Evolutionary conservation across 2,113 vertebrate species (phyloP).

Genomic region (Pogona vitticeps): DNA sequence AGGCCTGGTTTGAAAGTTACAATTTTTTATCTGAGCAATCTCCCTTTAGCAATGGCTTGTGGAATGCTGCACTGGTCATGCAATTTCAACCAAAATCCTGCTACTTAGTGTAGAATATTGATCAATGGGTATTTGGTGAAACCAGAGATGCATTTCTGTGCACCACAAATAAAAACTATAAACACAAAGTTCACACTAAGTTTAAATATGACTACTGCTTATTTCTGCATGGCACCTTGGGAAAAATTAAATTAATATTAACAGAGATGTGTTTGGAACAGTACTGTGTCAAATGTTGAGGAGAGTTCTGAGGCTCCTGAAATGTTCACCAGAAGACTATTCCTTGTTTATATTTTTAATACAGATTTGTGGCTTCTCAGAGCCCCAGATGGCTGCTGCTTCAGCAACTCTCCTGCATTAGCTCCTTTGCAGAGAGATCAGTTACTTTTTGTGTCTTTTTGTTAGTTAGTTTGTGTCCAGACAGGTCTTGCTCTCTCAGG

Average conservation of each 20-base stretch:
- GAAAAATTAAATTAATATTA: neutral
- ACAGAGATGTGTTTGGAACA: neutral
- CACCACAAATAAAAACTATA: too few relatives aligned
- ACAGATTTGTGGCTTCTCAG: neutral
- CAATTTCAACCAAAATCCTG: too few relatives aligned
- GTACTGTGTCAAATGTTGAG: neutral
- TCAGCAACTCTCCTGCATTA: neutral
- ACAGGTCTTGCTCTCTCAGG: neutral
- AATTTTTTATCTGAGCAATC: too few relatives aligned
- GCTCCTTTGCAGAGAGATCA: neutral
- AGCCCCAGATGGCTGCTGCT: neutral
- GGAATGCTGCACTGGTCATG: too few relatives aligned
- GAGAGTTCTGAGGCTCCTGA: neutral
- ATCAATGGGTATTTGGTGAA: too few relatives aligned
- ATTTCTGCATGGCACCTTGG: neutral
- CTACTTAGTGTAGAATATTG: too few relatives aligned
- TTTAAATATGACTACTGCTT: neutral
- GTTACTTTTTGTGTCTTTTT: neutral
- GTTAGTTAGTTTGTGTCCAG: neutral
- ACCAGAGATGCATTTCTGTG: too few relatives aligned
- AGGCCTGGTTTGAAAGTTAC: too few relatives aligned
- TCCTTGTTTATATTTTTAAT: neutral
- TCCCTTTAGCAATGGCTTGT: too few relatives aligned
- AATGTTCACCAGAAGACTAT: neutral
- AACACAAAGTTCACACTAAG: neutral